Base-by-base conservation (phyloP, 1,140 invertebrate genomes). In the Druon quercuslanigerum region DNA sequence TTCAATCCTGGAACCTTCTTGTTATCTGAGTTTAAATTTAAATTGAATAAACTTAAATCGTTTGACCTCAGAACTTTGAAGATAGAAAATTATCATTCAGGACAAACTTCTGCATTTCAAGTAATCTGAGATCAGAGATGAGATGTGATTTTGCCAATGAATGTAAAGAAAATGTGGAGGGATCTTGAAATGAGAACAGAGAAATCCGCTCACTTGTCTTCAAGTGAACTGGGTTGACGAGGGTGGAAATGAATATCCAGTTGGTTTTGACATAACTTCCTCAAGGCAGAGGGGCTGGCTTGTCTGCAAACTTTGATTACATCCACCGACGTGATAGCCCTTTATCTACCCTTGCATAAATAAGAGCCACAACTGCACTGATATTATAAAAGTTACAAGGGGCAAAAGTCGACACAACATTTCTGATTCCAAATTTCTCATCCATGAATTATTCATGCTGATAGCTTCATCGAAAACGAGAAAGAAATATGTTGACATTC, bases 281-380 rank as follows among this genome's bases (percentile, higher is more conserved):
- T 25, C 72, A 72, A 56, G 66, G 20, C 71, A 14, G 60, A 56
- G 19, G 75, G 50, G 73, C 77, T 82, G 78, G 76, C 76, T 83
- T 70, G 84, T 85, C 83, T 85, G 81, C 84, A 84, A 85, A 85
- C 83, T 85, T 85, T 85, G 84, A 85, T 85, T 85, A 84, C 83
- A 85, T 85, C 83, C 84, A 74, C 83, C 81, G 46, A 66, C 3
- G 14, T 66, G 60, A 66, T 66, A 66, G 60, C 60, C 60, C 60
- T 66, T 66, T 66, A 66, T 66, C 60, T 66, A 66, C 60, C 60
- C 60, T 66, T 66, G 60, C 60, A 66, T 66, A 66, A 66, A 66
- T 66, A 66, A 66, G 60, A 66, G 25, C 33, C 33, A n/a, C 60
- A 66, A 66, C 60, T 66, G 60, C 60, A 40, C 25, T 66, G 60